Conservation (phyloP, 2,888 invertebrate genomes). For the Leptopilina drosophilae region DNA sequence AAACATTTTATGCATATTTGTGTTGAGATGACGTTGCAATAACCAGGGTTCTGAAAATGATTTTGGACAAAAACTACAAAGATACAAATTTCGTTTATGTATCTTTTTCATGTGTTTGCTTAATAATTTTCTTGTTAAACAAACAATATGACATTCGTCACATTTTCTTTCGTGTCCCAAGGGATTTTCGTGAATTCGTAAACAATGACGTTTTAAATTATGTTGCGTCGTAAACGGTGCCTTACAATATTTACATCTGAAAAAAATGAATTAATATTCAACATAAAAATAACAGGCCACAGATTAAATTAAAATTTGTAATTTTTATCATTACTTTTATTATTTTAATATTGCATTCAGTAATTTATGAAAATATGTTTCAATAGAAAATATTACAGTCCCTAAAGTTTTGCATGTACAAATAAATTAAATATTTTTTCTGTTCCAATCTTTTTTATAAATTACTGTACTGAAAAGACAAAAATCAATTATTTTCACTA, state of each 20-base stretch:
- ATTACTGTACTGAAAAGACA: too few species aligned
- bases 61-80: neutral
- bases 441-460: too few species aligned
- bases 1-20: neutral
- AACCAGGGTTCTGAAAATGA: neutral
- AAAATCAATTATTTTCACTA: too few species aligned
- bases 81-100: neutral
- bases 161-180: neutral
- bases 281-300: neutral
- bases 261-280: neutral
- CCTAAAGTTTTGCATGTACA: too few species aligned
- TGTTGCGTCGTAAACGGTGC: neutral
- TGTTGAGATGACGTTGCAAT: neutral
- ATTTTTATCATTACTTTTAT: too few species aligned
- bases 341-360: too few species aligned
- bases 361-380: too few species aligned
- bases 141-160: neutral
- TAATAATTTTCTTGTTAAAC: neutral
- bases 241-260: neutral
- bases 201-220: conserved; percentile 8
- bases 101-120: neutral
- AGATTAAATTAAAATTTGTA: too few species aligned
- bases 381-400: too few species aligned
- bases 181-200: neutral
- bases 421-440: too few species aligned